Evolutionary conservation across 2,113 vertebrate species (phyloP).

Genomic region (Malurus elegans): DNA sequence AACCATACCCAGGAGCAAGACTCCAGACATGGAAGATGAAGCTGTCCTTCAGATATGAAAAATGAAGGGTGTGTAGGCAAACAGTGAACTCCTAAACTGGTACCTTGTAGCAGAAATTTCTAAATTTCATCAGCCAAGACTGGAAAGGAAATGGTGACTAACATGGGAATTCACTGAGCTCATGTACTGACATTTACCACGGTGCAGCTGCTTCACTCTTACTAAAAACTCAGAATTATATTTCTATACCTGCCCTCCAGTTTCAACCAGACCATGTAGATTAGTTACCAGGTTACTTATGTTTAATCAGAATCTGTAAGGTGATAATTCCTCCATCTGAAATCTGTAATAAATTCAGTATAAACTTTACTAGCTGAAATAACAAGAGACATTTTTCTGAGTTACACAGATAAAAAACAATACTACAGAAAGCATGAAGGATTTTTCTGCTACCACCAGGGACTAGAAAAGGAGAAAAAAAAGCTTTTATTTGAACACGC

Average conservation of each 20-base stretch:
- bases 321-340: not conserved
- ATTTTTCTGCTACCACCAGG: not conserved
- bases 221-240: not conserved
- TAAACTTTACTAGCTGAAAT: not conserved
- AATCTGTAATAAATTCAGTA: not conserved
- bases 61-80: not conserved
- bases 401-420: not conserved
- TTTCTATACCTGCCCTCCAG: not conserved
- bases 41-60: not conserved
- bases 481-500: not conserved
- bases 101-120: not conserved
- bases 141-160: not conserved
- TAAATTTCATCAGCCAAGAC: not conserved
- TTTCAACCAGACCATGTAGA: not conserved
- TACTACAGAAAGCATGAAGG: not conserved
- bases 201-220: not conserved
- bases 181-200: not conserved
- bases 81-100: not conserved
- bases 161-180: not conserved
- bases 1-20: not conserved
- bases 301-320: not conserved
- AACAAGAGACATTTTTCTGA: not conserved
- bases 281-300: not conserved
- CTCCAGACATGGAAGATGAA: not conserved
- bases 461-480: no score